These are phyloP conservation scores for Laticauda colubrina DNA, from an alignment of 2,113 vertebrate genomes.

Conservation along the genomic window DNA sequence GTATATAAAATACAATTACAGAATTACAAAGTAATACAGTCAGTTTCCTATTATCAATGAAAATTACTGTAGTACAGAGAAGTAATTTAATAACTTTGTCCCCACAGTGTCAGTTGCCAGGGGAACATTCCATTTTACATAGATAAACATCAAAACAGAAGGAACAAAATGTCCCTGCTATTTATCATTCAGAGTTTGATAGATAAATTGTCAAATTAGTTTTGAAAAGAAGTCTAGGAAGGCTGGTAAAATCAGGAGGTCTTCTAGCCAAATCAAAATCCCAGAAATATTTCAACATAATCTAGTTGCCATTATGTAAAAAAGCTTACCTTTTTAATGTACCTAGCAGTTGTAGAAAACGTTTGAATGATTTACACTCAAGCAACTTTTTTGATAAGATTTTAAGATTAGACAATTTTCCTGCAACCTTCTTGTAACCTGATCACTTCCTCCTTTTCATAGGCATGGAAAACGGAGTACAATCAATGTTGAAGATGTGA, in stretches of 20 bases:
- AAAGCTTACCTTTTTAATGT: background rate
- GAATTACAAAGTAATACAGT: background rate
- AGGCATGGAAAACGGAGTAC: constrained; percentile 91
- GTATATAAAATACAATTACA: background rate
- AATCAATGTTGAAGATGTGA: constrained; percentile 85
- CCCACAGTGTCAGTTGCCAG: background rate
- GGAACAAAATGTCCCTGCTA: background rate
- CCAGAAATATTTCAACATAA: too few species aligned
- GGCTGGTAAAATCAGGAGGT: background rate
- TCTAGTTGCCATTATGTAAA: background rate
- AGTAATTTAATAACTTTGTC: background rate
- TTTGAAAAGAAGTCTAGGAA: background rate
- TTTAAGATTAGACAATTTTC: background rate
- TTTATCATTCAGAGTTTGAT: background rate
- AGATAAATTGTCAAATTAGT: background rate
- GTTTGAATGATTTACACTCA: background rate
- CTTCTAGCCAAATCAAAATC: background rate
- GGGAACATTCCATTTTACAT: too few species aligned
- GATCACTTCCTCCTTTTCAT: constrained; percentile 51
- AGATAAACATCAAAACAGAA: background rate
- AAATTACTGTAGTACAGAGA: background rate
- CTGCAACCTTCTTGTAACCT: constrained; percentile 15
- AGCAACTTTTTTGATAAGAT: background rate
- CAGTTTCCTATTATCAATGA: background rate
- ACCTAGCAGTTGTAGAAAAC: background rate